These are phyloP conservation scores for Drosophila subpulchrella DNA, from an alignment of 1,140 invertebrate species.

Conservation along the genomic window DNA sequence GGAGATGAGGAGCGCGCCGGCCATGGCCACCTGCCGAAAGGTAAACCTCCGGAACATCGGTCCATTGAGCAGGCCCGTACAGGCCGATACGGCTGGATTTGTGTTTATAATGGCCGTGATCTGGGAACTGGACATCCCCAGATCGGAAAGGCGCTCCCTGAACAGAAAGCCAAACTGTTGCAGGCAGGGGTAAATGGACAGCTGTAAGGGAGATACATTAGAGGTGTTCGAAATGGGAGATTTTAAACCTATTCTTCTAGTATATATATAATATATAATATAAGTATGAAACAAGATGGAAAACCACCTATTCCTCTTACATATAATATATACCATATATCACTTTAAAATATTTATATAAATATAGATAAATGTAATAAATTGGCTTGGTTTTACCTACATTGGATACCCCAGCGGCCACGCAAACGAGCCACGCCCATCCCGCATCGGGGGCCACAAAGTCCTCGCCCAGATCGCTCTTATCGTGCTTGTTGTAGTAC, in stretches of 20 bases:
- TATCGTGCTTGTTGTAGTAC: constrained; percentile 69
- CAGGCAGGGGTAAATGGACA: constrained; percentile 87
- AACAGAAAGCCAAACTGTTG: constrained; percentile 89
- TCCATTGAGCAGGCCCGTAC: constrained; percentile 88
- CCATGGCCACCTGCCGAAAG: constrained; percentile 87
- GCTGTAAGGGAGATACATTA: constrained; percentile 77
- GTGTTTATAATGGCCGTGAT: constrained; percentile 89
- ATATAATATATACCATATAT: no score
- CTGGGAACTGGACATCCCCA: constrained; percentile 87
- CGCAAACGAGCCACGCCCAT: constrained; percentile 82
- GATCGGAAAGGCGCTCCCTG: constrained; percentile 86
- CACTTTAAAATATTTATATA: no score
- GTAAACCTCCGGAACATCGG: constrained; percentile 88
- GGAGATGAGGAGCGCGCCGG: constrained; percentile 86
- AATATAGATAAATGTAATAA: no score
- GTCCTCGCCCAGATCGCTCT: constrained; percentile 76
- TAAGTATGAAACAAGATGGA: no score
- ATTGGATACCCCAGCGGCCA: constrained; percentile 81
- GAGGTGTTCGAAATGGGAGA: background rate
- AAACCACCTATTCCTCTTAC: background rate
- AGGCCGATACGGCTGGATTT: constrained; percentile 87
- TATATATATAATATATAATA: no score
- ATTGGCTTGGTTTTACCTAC: constrained; percentile 52
- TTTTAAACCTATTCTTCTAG: background rate
- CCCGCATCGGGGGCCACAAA: constrained; percentile 83